phyloP scores from a whole-genome alignment of 1,140 invertebrate species.

The Drosophila littoralis region DNA sequence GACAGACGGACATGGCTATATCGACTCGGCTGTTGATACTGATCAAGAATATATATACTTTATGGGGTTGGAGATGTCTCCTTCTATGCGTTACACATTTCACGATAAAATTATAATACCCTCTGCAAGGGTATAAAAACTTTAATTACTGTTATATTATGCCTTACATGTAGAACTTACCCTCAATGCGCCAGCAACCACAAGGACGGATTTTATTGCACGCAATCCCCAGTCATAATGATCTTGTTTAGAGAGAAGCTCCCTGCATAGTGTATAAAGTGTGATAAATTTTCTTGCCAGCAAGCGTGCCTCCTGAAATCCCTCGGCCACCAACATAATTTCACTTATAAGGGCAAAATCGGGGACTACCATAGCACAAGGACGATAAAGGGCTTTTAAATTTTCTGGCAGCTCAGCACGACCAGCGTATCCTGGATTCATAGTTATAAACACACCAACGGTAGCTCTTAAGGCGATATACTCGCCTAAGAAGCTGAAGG shows the following conservation, averaged over 20 bases:
- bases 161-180: conserved; percentile 69
- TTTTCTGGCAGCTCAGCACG: conserved; percentile 90
- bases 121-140: too few species aligned
- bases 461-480: conserved; percentile 90
- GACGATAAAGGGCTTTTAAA: conserved; percentile 85
- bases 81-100: too few species aligned
- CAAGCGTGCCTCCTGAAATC: conserved; percentile 94
- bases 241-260: conserved; percentile 95
- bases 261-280: conserved; percentile 93
- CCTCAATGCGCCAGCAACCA: conserved; percentile 94
- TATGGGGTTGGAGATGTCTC: too few species aligned
- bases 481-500: conserved; percentile 94
- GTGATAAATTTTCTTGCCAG: conserved; percentile 97
- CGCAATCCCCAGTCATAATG: conserved; percentile 98
- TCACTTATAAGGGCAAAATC: conserved; percentile 97
- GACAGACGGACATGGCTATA: too few species aligned
- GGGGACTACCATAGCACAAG: conserved; percentile 97
- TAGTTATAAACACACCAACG: conserved; percentile 96
- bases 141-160: too few species aligned
- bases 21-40: too few species aligned
- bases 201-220: conserved; percentile 96
- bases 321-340: conserved; percentile 97
- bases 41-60: too few species aligned
- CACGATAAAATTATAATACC: too few species aligned
- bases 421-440: conserved; percentile 96